These are phyloP conservation scores for Pandemis cinnamomeana DNA, from an alignment of 2,888 invertebrate genomes.

Conservation along the genomic window DNA sequence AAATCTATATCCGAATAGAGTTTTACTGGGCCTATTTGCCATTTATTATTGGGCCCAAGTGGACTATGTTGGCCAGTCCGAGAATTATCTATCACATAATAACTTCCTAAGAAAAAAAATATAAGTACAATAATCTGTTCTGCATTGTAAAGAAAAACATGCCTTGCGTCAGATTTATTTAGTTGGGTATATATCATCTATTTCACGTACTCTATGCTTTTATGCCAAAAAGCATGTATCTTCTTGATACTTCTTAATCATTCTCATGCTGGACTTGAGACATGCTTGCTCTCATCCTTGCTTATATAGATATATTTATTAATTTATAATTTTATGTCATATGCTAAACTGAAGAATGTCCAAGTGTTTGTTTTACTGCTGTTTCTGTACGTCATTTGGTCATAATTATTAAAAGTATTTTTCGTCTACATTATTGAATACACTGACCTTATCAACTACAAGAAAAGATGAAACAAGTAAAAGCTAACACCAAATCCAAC, in stretches of 20 bases:
- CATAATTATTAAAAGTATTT: neutral
- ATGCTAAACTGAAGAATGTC: constrained; percentile 16
- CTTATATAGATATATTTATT: constrained; percentile 44
- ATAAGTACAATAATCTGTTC: neutral
- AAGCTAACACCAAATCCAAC: no score
- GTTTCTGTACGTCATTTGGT: no score
- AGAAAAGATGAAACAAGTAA: no score
- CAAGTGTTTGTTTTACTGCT: neutral
- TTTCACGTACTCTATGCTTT: constrained; percentile 23
- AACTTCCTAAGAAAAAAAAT: neutral
- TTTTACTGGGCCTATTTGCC: no score
- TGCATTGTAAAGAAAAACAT: no score
- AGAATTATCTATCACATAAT: neutral
- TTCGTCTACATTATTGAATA: no score
- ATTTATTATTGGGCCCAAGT: no score
- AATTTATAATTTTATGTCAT: constrained; percentile 34
- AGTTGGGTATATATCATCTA: neutral
- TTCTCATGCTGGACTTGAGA: constrained; percentile 36
- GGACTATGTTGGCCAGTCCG: no score
- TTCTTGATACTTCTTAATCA: constrained; percentile 20
- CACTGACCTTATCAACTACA: no score
- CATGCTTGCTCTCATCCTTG: constrained; percentile 48
- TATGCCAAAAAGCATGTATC: constrained; percentile 25
- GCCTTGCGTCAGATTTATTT: no score
- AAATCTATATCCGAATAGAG: no score